phyloP scores from a whole-genome alignment of 2,888 invertebrate species.

The Himalopsyche tibetana region DNA sequence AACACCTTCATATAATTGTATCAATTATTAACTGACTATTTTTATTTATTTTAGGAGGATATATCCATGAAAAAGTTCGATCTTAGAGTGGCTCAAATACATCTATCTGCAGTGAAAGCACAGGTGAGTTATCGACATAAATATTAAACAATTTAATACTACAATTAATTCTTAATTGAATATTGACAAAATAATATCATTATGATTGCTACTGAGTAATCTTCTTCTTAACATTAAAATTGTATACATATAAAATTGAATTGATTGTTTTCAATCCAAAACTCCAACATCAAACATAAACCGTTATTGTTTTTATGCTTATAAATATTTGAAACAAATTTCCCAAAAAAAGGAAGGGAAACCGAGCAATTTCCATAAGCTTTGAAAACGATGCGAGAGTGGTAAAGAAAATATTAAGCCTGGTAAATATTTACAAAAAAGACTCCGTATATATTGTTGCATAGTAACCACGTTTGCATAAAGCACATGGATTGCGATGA shows the following conservation, averaged over 20 bases:
- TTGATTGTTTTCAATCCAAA: background rate
- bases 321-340: background rate
- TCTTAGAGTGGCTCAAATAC: constrained; percentile 92
- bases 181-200: background rate
- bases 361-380: constrained; percentile 8
- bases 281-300: background rate
- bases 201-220: background rate
- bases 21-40: too few relatives aligned
- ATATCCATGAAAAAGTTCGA: constrained; percentile 96
- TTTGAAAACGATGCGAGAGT: background rate
- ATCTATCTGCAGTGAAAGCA: constrained; percentile 91
- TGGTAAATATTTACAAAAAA: constrained; percentile 19
- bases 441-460: background rate
- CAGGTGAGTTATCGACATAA: constrained; percentile 81
- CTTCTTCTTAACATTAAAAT: background rate
- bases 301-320: background rate
- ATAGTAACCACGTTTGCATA: background rate
- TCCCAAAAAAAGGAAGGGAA: background rate
- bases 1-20: too few relatives aligned
- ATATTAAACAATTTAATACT: background rate
- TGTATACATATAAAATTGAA: too few relatives aligned
- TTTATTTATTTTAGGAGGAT: constrained; percentile 83
- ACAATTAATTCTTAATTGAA: constrained; percentile 3
- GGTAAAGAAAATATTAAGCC: constrained; percentile 1
- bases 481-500: background rate